Evolutionary conservation across 2,113 vertebrate genomes (phyloP).

Genomic region (Brachyistius frenatus): DNA sequence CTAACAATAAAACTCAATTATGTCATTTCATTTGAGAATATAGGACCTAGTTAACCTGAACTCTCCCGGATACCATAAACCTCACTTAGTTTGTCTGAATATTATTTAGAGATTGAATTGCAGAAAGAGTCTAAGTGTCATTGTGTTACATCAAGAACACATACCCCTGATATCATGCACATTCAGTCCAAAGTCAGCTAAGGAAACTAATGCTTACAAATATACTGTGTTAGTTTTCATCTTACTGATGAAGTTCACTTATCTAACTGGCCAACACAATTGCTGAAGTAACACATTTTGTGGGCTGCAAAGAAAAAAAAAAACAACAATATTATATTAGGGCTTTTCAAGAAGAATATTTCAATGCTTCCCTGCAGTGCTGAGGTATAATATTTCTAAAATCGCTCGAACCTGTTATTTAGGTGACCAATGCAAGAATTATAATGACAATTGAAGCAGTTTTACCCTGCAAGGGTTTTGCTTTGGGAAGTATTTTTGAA

Average conservation of each 20-base stretch:
- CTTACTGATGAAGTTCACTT: neutral
- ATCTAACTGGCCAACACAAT: neutral
- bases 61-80: neutral
- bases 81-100: neutral
- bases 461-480: constrained; percentile 15
- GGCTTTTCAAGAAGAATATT: constrained; percentile 5
- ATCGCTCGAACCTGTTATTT: neutral
- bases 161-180: neutral
- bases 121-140: neutral
- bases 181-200: neutral
- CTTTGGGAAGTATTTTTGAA: constrained; percentile 62
- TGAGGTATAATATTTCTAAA: neutral
- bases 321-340: neutral
- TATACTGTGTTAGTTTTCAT: neutral
- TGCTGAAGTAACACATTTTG: neutral
- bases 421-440: constrained; percentile 8
- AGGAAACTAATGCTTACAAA: neutral
- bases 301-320: neutral
- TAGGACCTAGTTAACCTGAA: constrained; percentile 2
- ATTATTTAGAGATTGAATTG: neutral
- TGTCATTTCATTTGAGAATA: neutral
- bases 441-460: constrained; percentile 35
- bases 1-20: neutral
- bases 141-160: neutral
- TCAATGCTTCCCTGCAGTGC: neutral